phyloP scores from a whole-genome alignment of 1,140 invertebrate species.

The Scaptomyza pallida region DNA sequence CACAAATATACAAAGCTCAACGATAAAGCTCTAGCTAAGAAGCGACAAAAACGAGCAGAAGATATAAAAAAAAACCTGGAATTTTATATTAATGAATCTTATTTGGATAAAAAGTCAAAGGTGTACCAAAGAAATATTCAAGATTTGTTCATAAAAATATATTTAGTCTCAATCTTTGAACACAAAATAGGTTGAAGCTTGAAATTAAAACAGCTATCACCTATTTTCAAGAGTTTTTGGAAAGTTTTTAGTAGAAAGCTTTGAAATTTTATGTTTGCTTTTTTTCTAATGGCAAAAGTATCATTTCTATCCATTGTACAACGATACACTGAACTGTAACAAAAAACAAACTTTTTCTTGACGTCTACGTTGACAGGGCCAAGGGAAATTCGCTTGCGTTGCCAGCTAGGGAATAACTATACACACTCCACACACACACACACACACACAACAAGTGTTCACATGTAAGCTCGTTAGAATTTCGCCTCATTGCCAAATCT shows the following conservation, averaged over 20 bases:
- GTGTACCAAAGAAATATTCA: no score
- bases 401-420: slow-evolving; percentile 52
- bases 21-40: background rate
- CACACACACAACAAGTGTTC: background rate
- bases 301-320: background rate
- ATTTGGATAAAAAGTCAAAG: background rate
- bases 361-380: slow-evolving; percentile 64
- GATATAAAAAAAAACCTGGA: no score
- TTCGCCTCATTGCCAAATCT: slow-evolving; percentile 64
- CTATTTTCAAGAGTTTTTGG: no score
- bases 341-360: slow-evolving; percentile 53
- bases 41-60: background rate
- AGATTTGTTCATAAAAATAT: no score
- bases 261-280: no score
- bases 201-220: no score
- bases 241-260: no score
- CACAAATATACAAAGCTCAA: background rate
- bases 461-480: slow-evolving; percentile 66
- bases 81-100: background rate
- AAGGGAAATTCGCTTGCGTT: slow-evolving; percentile 69
- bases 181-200: no score
- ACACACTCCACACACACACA: slow-evolving; percentile 1
- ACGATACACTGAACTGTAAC: slow-evolving; percentile 18
- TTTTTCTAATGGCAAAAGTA: background rate
- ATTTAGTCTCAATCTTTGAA: no score